A percentile compares a stretch with the other conserved stretches of the same genome.
These are phyloP conservation scores for Platyscapa corneri DNA, from an alignment of 1,140 invertebrate genomes.

Conservation along the genomic window DNA sequence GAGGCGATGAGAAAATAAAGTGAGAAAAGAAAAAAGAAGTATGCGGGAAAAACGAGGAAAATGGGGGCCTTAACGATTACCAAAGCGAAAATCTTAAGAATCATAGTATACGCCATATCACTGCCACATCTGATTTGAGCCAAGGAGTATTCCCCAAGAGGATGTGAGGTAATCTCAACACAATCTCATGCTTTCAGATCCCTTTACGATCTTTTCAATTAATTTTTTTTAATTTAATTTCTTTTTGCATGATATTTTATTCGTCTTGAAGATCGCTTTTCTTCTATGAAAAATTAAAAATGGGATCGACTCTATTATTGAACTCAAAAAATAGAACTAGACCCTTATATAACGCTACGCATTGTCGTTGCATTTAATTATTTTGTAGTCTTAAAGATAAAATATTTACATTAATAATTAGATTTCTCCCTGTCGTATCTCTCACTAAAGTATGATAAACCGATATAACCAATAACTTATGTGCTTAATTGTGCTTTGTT, in stretches of 20 bases:
- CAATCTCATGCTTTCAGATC: constrained; percentile 11
- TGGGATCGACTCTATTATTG: no score
- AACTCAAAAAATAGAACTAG: no score
- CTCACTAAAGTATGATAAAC: no score
- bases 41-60: not conserved
- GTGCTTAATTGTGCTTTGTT: not conserved
- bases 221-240: not conserved
- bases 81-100: constrained; percentile 10
- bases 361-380: no score
- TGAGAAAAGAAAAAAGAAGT: not conserved
- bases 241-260: not conserved
- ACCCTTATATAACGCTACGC: no score
- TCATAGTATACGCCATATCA: constrained; percentile 6
- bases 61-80: not conserved
- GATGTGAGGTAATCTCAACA: constrained; percentile 2
- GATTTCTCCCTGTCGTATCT: no score
- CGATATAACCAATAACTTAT: not conserved
- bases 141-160: constrained; percentile 5
- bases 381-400: no score
- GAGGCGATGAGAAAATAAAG: not conserved
- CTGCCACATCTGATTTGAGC: not conserved
- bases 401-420: no score
- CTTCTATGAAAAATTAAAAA: no score
- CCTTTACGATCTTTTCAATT: not conserved
- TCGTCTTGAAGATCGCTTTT: no score